Percentiles rank a stretch among this genome's conserved stretches.
Evolutionary conservation across 1,140 invertebrate genomes (phyloP).

Genomic region (Tetranychus urticae): DNA sequence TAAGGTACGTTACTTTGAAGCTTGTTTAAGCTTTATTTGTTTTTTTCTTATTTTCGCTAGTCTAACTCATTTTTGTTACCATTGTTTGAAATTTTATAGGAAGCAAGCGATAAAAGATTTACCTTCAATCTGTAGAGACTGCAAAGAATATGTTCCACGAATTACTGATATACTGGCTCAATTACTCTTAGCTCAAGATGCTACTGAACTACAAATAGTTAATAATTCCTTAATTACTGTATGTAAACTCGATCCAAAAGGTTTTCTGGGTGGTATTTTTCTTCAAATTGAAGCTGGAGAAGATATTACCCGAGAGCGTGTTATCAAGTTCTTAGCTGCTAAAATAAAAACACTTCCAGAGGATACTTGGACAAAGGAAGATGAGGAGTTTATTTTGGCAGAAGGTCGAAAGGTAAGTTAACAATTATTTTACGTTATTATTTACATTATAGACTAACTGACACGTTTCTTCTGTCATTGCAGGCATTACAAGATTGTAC

Average conservation of each 20-base stretch:
- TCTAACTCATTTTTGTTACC: background rate
- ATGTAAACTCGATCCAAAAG: conserved; percentile 35
- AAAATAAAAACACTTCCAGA: conserved; percentile 55
- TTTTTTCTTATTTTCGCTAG: background rate
- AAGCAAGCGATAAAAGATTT: conserved; percentile 89
- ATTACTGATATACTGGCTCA: conserved; percentile 80
- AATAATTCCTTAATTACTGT: conserved; percentile 39
- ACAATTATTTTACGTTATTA: too few relatives aligned
- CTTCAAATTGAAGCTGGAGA: conserved; percentile 53
- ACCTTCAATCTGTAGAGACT: conserved; percentile 58
- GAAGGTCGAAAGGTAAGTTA: conserved; percentile 63
- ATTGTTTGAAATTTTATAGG: conserved; percentile 17
- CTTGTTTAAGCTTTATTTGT: background rate
- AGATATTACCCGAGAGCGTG: conserved; percentile 40
- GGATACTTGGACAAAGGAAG: conserved; percentile 53
- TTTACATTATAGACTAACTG: background rate
- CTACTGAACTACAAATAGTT: conserved; percentile 48
- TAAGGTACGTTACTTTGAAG: background rate
- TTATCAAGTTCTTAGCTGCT: conserved; percentile 58
- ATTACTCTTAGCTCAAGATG: conserved; percentile 58
- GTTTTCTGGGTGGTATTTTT: conserved; percentile 50
- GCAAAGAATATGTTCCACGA: conserved; percentile 51
- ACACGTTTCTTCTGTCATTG: conserved; percentile 12
- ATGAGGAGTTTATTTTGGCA: conserved; percentile 56
- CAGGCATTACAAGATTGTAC: conserved; percentile 44